A percentile compares a stretch with the other conserved stretches of the same genome.
phyloP scores from a whole-genome alignment of 2,888 invertebrate species.

The Apoda limacodes region DNA sequence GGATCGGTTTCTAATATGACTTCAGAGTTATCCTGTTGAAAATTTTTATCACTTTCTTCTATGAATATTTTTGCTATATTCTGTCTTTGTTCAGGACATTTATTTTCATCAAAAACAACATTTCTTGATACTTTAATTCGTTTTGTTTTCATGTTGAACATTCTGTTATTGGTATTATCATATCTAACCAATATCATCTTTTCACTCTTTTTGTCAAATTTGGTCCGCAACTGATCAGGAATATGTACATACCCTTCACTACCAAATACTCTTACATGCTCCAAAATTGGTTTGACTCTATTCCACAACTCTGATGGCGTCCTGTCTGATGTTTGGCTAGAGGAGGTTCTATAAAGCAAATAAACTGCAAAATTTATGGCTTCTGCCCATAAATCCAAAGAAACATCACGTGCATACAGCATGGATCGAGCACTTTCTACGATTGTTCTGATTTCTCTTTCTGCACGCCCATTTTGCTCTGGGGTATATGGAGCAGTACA shows the following conservation, averaged over 20 bases:
- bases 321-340: slow-evolving; percentile 19
- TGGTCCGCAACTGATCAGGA: slow-evolving; percentile 24
- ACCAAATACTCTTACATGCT: slow-evolving; percentile 24
- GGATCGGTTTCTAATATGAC: slow-evolving; percentile 5
- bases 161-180: slow-evolving; percentile 24
- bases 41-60: slow-evolving; percentile 5
- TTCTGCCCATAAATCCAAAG: slow-evolving; percentile 31
- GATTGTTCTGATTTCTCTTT: slow-evolving; percentile 23
- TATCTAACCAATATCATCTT: slow-evolving; percentile 26
- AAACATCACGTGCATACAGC: slow-evolving; percentile 13
- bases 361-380: slow-evolving; percentile 31
- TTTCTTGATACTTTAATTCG: slow-evolving; percentile 17
- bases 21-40: neutral
- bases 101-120: slow-evolving; percentile 21
- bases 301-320: slow-evolving; percentile 27
- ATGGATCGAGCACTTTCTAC: slow-evolving; percentile 14
- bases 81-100: slow-evolving; percentile 8
- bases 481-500: slow-evolving; percentile 13
- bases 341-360: slow-evolving; percentile 28
- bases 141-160: slow-evolving; percentile 19
- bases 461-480: slow-evolving; percentile 14
- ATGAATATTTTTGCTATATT: slow-evolving; percentile 14
- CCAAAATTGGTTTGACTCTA: slow-evolving; percentile 18
- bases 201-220: slow-evolving; percentile 21
- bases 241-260: slow-evolving; percentile 25